phyloP scores from a whole-genome alignment of 2,797 vertebrate species.

The Sebastes ruberrimus region DNA sequence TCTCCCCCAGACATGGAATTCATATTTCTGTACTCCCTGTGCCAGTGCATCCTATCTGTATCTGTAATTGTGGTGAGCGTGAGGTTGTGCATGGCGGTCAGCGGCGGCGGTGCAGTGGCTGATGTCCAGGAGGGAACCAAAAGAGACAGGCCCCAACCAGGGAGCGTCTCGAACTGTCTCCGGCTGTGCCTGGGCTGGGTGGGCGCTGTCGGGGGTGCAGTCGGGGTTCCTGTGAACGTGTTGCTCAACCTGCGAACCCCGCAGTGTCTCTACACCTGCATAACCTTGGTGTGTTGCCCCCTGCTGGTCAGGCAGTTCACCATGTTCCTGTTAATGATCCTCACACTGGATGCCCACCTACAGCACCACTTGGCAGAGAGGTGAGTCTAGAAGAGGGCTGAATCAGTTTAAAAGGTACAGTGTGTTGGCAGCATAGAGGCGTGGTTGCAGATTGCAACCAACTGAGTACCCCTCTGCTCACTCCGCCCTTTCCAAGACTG shows the following conservation, averaged over 20 bases:
- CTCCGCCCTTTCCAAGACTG: no score
- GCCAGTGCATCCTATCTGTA: conserved; percentile 73
- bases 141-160: not conserved
- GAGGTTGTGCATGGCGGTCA: conserved; percentile 69
- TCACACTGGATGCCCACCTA: conserved; percentile 81
- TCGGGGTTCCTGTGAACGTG: conserved; percentile 77
- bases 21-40: conserved; percentile 74
- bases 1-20: conserved; percentile 69
- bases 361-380: conserved; percentile 73
- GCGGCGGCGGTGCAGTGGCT: not conserved
- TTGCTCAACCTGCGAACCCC: conserved; percentile 79
- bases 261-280: conserved; percentile 84
- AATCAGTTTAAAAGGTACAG: not conserved
- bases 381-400: conserved; percentile 56
- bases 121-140: conserved; percentile 12
- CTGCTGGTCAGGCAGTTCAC: conserved; percentile 85
- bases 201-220: conserved; percentile 77
- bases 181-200: conserved; percentile 80
- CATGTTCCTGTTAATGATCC: conserved; percentile 81
- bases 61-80: conserved; percentile 70
- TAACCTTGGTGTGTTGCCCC: conserved; percentile 83
- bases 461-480: no score
- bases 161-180: conserved; percentile 76
- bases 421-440: no score
- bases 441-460: no score